phyloP scores from a whole-genome alignment of 2,888 invertebrate genomes.

The Doris montereyensis region DNA sequence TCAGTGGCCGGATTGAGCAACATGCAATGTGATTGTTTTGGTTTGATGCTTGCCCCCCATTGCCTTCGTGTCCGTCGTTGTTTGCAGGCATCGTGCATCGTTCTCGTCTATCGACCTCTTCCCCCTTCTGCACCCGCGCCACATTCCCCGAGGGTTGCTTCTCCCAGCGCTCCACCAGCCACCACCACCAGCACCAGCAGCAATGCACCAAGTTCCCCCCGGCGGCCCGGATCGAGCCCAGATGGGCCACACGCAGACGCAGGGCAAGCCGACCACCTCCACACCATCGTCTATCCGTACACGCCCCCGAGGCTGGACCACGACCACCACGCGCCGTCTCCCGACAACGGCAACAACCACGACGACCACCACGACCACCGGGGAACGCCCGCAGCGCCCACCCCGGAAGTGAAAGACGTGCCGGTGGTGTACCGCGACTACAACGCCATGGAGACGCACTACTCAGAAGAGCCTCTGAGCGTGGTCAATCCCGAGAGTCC shows the following conservation, averaged over 20 bases:
- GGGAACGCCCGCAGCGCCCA: no score
- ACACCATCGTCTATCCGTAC: constrained; percentile 50
- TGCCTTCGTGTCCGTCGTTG: no score
- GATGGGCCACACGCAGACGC: constrained; percentile 30
- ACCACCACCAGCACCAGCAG: not conserved
- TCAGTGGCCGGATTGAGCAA: no score
- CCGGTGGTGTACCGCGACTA: constrained; percentile 43
- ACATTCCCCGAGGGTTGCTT: no score
- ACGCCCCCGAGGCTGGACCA: constrained; percentile 50
- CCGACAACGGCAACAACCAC: not conserved
- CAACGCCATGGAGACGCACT: constrained; percentile 50
- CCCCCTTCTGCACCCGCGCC: no score
- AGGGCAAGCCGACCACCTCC: constrained; percentile 38
- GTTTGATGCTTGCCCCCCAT: no score
- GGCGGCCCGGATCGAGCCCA: not conserved
- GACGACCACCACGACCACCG: not conserved
- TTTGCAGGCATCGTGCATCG: no score
- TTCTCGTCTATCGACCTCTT: no score
- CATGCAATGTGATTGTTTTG: no score
- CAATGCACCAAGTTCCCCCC: not conserved
- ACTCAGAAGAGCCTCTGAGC: constrained; percentile 52
- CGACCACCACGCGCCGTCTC: constrained; percentile 35
- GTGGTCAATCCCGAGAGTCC: constrained; percentile 46
- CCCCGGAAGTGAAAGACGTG: constrained; percentile 36
- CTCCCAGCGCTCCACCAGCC: no score